Evolutionary conservation across 2,113 vertebrate species (phyloP), one percentile per base, ranked within the genome.

Genomic region (Epinephelus fuscoguttatus): DNA sequence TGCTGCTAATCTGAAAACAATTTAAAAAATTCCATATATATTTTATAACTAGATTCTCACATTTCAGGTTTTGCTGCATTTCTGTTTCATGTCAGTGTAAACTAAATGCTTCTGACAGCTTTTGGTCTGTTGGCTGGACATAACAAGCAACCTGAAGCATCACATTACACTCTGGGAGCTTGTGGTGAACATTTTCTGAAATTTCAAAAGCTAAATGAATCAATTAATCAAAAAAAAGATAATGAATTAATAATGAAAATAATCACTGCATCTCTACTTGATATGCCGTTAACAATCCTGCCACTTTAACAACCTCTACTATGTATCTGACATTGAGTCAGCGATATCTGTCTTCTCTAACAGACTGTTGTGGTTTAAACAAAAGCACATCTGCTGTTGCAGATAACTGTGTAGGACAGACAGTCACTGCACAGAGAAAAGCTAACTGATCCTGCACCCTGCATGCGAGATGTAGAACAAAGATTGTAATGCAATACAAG

Each of bases 401-500:
- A 80, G 80, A 84, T 76, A 77, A 71, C 30, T 61, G 13, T 79
- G 33, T 55, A 60, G 30, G 70, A 72, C 62, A 80, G 42, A 33
- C 40, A 56, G 64, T 53, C 30, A 71, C 60, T 70, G 73, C 85
- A 68, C 3, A 37, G 61, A 81, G 53, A 63, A 68, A 70, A 75
- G 50, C 64, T 52, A 9, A 63, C 55, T 84, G 72, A 77, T 78
- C 57, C 61, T 52, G 55, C 33, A 59, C 59, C 40, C 45, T 53
- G 62, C 66, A 25, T 40, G n/a, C 12, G 1, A 47, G 70, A 57
- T 71, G 37, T 53, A 57, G 33, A 87, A 60, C 66, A 71, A 56
- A 80, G 61, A 81, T 50, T 66, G 60, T 11, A 64, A 53, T 45
- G 57, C 14, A 76, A 69, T 37, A 19, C 27, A 56, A 30, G 75